A percentile compares a stretch with the other conserved stretches of the same genome.
Evolutionary conservation across 2,797 vertebrate species (phyloP).

Genomic region (Glyptemys insculpta): DNA sequence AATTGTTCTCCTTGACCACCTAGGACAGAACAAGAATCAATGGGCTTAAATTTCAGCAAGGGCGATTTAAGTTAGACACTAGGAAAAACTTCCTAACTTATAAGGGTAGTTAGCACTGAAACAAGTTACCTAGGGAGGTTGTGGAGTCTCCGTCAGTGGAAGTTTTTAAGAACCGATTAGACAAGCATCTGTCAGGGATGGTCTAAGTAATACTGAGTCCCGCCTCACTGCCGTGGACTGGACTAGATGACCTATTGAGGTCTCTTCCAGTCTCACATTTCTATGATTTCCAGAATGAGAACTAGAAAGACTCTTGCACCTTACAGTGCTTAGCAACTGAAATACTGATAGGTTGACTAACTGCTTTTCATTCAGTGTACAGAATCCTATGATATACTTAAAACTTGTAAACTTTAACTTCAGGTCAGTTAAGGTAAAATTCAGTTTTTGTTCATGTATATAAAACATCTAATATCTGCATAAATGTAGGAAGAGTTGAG

Average conservation of each 20-base stretch:
- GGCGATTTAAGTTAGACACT: background rate
- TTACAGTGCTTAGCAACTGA: background rate
- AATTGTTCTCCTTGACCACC: too few relatives aligned
- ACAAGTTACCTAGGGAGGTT: background rate
- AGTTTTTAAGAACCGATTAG: background rate
- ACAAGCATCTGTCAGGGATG: background rate
- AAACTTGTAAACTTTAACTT: conserved; percentile 41
- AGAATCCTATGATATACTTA: background rate
- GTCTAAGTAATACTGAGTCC: background rate
- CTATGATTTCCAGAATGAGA: background rate
- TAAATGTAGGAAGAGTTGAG: background rate
- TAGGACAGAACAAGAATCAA: background rate
- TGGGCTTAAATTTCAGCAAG: background rate
- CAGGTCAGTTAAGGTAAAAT: background rate
- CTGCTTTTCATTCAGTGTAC: background rate
- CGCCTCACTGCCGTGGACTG: background rate
- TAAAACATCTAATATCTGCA: background rate
- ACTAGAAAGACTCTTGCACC: background rate
- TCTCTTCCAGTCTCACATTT: background rate
- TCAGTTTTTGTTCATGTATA: background rate
- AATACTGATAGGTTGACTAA: background rate
- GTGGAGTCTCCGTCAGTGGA: background rate
- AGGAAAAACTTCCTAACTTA: background rate
- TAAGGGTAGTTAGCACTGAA: background rate
- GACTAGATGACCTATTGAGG: background rate